Conservation (phyloP, 1,140 invertebrate genomes). For the Euglossa dilemma region DNA sequence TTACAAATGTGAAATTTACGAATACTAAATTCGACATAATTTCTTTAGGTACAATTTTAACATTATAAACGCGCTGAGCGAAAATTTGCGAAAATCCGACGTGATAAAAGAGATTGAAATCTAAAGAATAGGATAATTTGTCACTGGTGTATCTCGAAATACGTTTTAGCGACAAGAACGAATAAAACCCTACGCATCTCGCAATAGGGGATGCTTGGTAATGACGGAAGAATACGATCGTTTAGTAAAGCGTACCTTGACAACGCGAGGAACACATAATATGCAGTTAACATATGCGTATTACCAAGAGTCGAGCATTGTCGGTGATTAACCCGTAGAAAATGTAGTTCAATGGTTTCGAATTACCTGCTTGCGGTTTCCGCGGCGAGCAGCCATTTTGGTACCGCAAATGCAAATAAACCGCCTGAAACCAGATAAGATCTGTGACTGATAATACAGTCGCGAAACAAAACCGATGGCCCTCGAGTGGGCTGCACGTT, state of each 20-base stretch:
- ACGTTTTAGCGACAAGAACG: neutral
- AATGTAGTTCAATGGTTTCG: conserved; percentile 66
- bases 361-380: conserved; percentile 58
- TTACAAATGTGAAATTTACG: neutral
- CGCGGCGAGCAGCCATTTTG: conserved; percentile 59
- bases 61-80: neutral
- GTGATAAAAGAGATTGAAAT: neutral
- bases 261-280: neutral
- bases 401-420: conserved; percentile 57
- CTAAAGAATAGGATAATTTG: neutral
- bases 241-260: conserved; percentile 5
- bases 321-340: conserved; percentile 63
- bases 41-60: neutral
- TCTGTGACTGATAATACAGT: conserved; percentile 39
- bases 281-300: conserved; percentile 1
- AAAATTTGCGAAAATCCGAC: neutral
- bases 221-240: neutral
- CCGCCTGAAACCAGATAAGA: conserved; percentile 45
- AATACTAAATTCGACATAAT: neutral
- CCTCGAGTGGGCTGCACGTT: neutral
- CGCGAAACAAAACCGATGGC: conserved; percentile 7
- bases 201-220: neutral
- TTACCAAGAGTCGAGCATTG: conserved; percentile 36
- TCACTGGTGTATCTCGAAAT: neutral
- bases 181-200: neutral